Conservation (phyloP, 2,113 vertebrate species). For the Penelope pileata region DNA sequence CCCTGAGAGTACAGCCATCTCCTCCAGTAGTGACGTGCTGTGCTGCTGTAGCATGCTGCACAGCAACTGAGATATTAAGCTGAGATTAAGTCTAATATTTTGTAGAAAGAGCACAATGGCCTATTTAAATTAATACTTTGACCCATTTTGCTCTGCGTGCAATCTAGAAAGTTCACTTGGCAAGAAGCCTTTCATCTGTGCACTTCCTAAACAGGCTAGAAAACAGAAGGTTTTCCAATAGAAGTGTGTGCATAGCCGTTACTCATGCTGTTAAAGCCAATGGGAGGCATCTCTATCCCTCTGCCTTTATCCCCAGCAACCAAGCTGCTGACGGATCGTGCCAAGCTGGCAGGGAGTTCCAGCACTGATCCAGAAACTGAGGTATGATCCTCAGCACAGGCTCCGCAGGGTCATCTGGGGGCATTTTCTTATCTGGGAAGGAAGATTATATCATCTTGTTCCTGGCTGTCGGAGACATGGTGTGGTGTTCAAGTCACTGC, state of each 20-base stretch:
- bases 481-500: not conserved
- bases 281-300: conserved; percentile 1
- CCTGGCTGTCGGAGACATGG: not conserved
- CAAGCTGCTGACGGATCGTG: not conserved
- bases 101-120: conserved; percentile 38
- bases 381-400: not conserved
- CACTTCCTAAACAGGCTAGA: conserved; percentile 20
- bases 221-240: conserved; percentile 47
- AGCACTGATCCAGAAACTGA: not conserved
- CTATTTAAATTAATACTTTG: conserved; percentile 62
- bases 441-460: not conserved
- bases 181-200: conserved; percentile 55
- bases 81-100: conserved; percentile 53
- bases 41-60: not conserved
- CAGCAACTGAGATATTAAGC: conserved; percentile 15
- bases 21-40: not conserved
- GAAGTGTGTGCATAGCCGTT: not conserved
- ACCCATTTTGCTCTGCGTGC: conserved; percentile 25
- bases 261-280: conserved; percentile 27
- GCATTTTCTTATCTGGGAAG: not conserved
- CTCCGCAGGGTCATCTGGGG: not conserved
- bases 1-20: not conserved
- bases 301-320: conserved; percentile 38
- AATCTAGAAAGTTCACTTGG: conserved; percentile 44
- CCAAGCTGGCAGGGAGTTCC: conserved; percentile 24